Base-by-base conservation (phyloP, 2,888 invertebrate species). In the Julus scandinavius region DNA sequence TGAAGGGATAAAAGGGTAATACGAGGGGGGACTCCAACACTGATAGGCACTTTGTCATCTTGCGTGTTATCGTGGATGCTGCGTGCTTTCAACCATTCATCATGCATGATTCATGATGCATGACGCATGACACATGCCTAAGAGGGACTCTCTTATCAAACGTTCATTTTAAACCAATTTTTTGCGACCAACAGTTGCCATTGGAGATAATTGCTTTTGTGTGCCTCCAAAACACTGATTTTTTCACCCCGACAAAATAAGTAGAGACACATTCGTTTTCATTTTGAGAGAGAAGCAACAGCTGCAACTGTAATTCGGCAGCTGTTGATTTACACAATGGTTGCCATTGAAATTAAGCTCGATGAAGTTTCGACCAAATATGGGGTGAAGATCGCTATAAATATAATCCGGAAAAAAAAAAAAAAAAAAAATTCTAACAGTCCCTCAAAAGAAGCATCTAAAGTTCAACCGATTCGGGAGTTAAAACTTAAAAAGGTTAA, bases 301-400 rank as follows among this genome's bases (percentile, higher is more conserved):
- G 80, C 80, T 80, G 80, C 80, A 80, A 40, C 80, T 80, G 29
- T 38, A 80, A 29, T 80, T 80, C 80, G 80, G 80, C 80, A 80
- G 80, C 80, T 80, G 80, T 38, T 80, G 80, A 80, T 80, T 80
- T 80, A 80, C 80, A 80, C 80, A 80, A 80, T 80, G 80, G 80
- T 80, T 80, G 38, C 80, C 80, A 80, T 80, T 80, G 80, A 80
- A 38, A 38, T 80, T 40, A 80, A 72, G 63, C 63, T 63, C 29
- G 7, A 72, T 72, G 72, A 72, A n/a, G 29, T 72, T 72, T 72
- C 20, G 29, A 11, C 72, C 72, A 72, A 72, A 72, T 72, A 72
- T 72, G 72, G 72, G 29, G 72, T 38, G 38, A 2, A 38, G 13
- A 13, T 80, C 80, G 80, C 80, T 80, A 80, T 80, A 80, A 80